Evolutionary conservation across 2,888 invertebrate species (phyloP), one percentile per base, ranked within the genome.

Genomic region (Diachrysia chrysitis): DNA sequence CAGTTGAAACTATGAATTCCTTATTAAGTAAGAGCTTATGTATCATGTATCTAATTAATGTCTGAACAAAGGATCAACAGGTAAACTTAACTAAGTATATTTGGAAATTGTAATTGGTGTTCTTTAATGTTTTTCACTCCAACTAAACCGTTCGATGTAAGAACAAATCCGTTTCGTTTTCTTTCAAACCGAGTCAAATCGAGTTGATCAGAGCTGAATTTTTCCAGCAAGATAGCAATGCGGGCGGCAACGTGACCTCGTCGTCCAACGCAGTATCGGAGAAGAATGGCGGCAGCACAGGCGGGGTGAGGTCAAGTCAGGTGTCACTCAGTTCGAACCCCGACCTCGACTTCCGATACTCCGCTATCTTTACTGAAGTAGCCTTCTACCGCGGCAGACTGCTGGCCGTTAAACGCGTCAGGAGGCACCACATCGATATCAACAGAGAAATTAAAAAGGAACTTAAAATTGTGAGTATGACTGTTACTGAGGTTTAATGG

Each of bases 321-420:
- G 97, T 98, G 59, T 99, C 98, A 0, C 95, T 99, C 71, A 98
- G 98, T 86, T 99, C 98, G n/a, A 98, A 98, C 92, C 98, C 98
- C 0, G 98, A 98, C 89, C 96, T 98, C 5, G 99, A 99, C 92
- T 98, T 98, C 88, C 97, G 98, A 29, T 98, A 98, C 90, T 98
- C 98, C 0, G 98, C 98, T 79, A 98, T 98, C 83, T 99, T 98
- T 91, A 98, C 99, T 0, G 98, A 98, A 85, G 97, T 99, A 53
- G 99, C 98, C 10, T 96, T 98, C 73, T 99, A 98, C 92, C 97
- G 97, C 84, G 98, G 98, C 0, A 96, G 98, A 63, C 96, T 98
- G 65, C 97, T 98, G 70, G 98, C 99, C 10, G 97, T 99, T 62
- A 98, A 98, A 86, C 97, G 97, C 75, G 97, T 99, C 17, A 96